phyloP scores from a whole-genome alignment of 2,113 vertebrate genomes.

The Percopsis transmontana region DNA sequence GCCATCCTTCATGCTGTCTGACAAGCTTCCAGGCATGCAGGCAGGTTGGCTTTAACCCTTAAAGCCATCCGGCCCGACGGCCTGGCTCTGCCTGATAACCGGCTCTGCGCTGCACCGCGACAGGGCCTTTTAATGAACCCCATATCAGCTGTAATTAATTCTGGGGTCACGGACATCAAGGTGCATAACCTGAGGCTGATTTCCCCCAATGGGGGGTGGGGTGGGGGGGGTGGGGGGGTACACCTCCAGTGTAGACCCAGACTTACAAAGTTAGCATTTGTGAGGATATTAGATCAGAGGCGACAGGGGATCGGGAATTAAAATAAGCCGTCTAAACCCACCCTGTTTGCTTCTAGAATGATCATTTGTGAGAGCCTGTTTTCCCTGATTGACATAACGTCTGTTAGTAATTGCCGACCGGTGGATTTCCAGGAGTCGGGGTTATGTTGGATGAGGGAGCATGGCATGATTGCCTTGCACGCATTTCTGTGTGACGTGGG shows the following conservation, averaged over 20 bases:
- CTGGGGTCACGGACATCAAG: slow-evolving; percentile 51
- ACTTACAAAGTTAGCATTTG: slow-evolving; percentile 13
- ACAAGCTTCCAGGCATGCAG: slow-evolving; percentile 56
- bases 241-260: slow-evolving; percentile 6
- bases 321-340: slow-evolving; percentile 19
- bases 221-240: neutral
- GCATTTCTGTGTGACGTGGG: slow-evolving; percentile 65
- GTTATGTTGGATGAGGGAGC: slow-evolving; percentile 40
- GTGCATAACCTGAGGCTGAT: slow-evolving; percentile 61
- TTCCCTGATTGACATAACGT: slow-evolving; percentile 44
- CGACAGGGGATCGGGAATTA: neutral
- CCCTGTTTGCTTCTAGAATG: slow-evolving; percentile 23
- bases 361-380: slow-evolving; percentile 17
- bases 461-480: slow-evolving; percentile 47
- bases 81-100: slow-evolving; percentile 61
- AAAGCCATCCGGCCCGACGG: slow-evolving; percentile 47
- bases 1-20: slow-evolving; percentile 75
- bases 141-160: slow-evolving; percentile 69
- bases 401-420: slow-evolving; percentile 53
- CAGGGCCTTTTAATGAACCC: slow-evolving; percentile 56
- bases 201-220: slow-evolving; percentile 42
- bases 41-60: slow-evolving; percentile 62
- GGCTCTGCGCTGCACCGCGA: slow-evolving; percentile 47
- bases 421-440: slow-evolving; percentile 32
- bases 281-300: slow-evolving; percentile 31